Base-by-base conservation (phyloP, 2,888 invertebrate genomes). In the Acanthosepion pharaonis region DNA sequence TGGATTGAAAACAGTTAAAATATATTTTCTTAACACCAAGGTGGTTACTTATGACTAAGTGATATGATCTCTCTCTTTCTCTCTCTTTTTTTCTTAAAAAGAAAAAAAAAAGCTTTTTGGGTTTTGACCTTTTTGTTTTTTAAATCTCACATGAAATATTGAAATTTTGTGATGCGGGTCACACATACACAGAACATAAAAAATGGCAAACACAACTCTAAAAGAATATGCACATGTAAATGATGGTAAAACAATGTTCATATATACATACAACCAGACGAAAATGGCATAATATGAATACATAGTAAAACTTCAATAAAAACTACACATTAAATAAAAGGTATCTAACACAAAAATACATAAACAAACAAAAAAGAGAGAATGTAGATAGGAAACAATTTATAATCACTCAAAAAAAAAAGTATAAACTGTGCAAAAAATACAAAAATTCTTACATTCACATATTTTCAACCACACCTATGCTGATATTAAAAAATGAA, bases 41-140 rank as follows among this genome's bases (percentile, higher is more conserved):
- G n/a, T 78, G 78, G 78, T 78, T n/a, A 78, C 78, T n/a, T 78
- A 78, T 78, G 78, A 78, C n/a, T 78, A 78, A 78, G n/a, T 78
- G 78, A 78, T 78, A 78, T 78, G 78, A 78, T n/a, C 78, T 78
- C 78, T 78, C 78, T 78, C 9, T 78, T 11, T 78, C 28, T 28
- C 28, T 28, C 28, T 64, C 64, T 25, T 28, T 28, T 25, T 64
- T 25, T 64, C 28, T 64, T 64, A 59, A 78, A 78, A 42, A 42
- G 42, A 42, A 42, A 42, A 42, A 42, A 64, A 55, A 59, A 59
- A 20, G 59, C 78, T 78, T 78, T n/a, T 78, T 78, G 28, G 28
- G 28, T 78, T n/a, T n/a, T 78, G n/a, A n/a, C 33, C 11, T 78
- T 78, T 78, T 78, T n/a, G 20, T 78, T 78, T 78, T 78, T 78